Evolutionary conservation across 2,888 invertebrate species (phyloP), one percentile per base, ranked within the genome.

Genomic region (Drosophila monieri): DNA sequence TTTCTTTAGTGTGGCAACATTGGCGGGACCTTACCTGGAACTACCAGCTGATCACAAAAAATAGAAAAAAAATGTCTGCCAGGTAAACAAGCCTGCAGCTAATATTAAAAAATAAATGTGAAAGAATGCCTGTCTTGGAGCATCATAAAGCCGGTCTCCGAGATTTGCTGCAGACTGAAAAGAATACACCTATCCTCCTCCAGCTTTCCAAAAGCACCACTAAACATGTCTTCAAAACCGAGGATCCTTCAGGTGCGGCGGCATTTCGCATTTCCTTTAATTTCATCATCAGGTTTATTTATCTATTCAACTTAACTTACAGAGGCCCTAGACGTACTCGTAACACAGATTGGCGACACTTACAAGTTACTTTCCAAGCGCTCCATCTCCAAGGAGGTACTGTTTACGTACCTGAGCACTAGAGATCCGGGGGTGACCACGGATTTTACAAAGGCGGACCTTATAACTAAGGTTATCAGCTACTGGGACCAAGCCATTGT

Each of bases 301-400:
- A 41, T 21, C 41, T 10, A 12, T 10, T 5, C 10, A 21, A 43
- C 37, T 35, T 21, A 6, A 23, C 46, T 49, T 55, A 6, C 61
- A 94, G 94, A 93, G 47, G 94, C 94, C 0, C 88, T 93, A 6
- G 88, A 92, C 53, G 91, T 92, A 1, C 92, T 94, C 35, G 85
- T 93, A 3, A 91, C 91, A 25, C 93, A 94, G 77, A 92, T 93
- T 1, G 89, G 92, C 1, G 92, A 92, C 65, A 88, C 90, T 6
- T 77, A 91, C 39, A 91, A 92, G 23, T 88, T 94, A 14, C 85
- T 94, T 4, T 92, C 91, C 57, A 91, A 94, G 66, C 93, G 93
- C 67, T 86, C 89, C 18, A 88, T 94, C 1, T 93, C 93, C 0
- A 93, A 92, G 77, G 93, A 93, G 37, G 77, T 93, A 18, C 79